These are phyloP conservation scores for Eurois occulta DNA, from an alignment of 2,888 invertebrate species.

Conservation along the genomic window DNA sequence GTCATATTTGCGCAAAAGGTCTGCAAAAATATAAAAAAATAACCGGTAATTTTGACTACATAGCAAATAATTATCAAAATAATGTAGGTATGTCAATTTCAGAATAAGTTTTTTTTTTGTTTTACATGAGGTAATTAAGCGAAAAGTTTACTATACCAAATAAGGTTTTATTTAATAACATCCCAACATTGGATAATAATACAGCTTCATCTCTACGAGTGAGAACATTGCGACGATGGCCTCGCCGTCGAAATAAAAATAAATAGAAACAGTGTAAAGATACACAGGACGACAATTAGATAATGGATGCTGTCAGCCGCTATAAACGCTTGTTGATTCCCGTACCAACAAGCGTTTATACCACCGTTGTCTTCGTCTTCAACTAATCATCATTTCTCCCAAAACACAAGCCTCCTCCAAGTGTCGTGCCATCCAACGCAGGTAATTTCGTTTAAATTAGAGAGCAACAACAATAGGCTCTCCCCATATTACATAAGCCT, in stretches of 20 bases:
- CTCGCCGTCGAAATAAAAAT: background rate
- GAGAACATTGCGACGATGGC: background rate
- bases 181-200: background rate
- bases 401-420: background rate
- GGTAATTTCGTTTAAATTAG: background rate
- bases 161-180: constrained; percentile 1
- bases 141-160: background rate
- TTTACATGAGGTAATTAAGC: too few relatives aligned
- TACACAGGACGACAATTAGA: background rate
- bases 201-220: background rate
- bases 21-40: constrained; percentile 15
- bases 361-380: background rate
- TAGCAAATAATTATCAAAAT: background rate
- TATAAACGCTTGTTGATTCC: background rate
- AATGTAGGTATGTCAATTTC: background rate
- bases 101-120: background rate
- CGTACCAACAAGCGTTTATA: too few relatives aligned
- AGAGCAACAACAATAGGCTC: background rate
- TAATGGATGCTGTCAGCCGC: background rate
- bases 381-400: background rate
- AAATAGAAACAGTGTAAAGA: background rate
- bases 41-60: constrained; percentile 27
- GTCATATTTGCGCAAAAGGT: constrained; percentile 33
- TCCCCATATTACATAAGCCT: background rate
- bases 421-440: background rate